These are phyloP conservation scores for Conopomorpha cramerella DNA, from an alignment of 1,140 invertebrate genomes.

Conservation along the genomic window DNA sequence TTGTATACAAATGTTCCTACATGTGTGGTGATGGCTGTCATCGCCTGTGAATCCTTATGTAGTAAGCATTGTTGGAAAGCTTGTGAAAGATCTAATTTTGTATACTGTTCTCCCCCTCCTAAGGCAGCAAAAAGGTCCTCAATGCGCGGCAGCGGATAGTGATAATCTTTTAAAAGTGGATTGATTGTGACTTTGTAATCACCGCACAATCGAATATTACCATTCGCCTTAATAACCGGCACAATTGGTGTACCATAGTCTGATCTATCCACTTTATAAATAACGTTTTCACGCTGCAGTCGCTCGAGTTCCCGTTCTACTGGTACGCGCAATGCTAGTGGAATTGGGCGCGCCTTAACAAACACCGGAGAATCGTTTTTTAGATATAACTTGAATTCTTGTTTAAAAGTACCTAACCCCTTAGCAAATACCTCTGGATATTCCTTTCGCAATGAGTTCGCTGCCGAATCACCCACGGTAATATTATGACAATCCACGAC, in stretches of 20 bases:
- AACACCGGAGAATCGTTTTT: constrained; percentile 8
- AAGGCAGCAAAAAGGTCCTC: constrained; percentile 21
- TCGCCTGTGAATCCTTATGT: constrained; percentile 11
- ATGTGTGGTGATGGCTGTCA: constrained; percentile 21
- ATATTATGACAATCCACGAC: not conserved
- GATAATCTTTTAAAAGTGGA: constrained; percentile 10
- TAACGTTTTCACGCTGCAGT: constrained; percentile 8
- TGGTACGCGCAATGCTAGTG: constrained; percentile 10
- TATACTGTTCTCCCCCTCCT: constrained; percentile 15
- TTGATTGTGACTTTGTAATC: constrained; percentile 20
- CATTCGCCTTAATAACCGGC: constrained; percentile 12
- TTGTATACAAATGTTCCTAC: constrained; percentile 17
- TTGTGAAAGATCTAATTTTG: constrained; percentile 13
- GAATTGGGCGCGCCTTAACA: constrained; percentile 10
- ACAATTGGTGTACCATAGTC: constrained; percentile 18
- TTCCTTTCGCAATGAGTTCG: constrained; percentile 3
- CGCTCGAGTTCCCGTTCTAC: constrained; percentile 11
- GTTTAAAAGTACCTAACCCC: constrained; percentile 7
- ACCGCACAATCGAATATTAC: constrained; percentile 16
- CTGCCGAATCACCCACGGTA: not conserved
- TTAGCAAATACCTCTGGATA: constrained; percentile 11
- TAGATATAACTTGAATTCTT: constrained; percentile 6
- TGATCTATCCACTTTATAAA: constrained; percentile 12
- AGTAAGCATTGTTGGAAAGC: constrained; percentile 14
- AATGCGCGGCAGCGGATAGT: constrained; percentile 18